Conservation (phyloP, 2,113 vertebrate species). For the Raja brachyura region DNA sequence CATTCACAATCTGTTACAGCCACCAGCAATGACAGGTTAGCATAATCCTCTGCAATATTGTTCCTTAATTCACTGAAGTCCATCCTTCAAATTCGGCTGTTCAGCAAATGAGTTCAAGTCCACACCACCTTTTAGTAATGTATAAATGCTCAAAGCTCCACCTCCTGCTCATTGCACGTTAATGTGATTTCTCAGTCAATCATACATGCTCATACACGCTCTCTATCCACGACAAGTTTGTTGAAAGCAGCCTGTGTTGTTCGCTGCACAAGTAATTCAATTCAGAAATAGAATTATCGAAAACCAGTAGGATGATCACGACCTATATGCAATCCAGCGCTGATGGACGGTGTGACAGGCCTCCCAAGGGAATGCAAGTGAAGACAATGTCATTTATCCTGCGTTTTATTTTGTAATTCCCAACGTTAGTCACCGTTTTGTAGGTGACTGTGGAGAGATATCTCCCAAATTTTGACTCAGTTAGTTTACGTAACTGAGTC, state of each 20-base stretch:
- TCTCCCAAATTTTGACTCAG: neutral
- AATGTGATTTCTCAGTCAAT: neutral
- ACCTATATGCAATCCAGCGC: neutral
- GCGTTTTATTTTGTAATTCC: neutral
- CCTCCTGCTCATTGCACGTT: neutral
- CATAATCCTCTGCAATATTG: neutral
- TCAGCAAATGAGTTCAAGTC: neutral
- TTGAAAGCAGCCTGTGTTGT: neutral
- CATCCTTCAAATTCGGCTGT: neutral
- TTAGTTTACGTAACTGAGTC: neutral
- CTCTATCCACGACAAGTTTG: neutral
- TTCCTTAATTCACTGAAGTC: neutral
- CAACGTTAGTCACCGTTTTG: neutral
- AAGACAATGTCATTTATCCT: neutral
- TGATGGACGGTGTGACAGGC: neutral
- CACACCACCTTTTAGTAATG: slow-evolving; percentile 13
- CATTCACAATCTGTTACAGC: neutral
- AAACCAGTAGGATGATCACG: neutral
- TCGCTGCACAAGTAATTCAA: neutral
- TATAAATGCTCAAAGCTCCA: neutral
- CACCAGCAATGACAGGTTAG: neutral
- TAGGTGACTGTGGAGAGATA: neutral
- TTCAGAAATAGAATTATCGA: neutral
- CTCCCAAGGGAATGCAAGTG: neutral
- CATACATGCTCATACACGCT: neutral